A percentile compares a stretch with the other conserved stretches of the same genome.
Conservation (phyloP, 1,140 invertebrate species). For the Asobara japonica region DNA sequence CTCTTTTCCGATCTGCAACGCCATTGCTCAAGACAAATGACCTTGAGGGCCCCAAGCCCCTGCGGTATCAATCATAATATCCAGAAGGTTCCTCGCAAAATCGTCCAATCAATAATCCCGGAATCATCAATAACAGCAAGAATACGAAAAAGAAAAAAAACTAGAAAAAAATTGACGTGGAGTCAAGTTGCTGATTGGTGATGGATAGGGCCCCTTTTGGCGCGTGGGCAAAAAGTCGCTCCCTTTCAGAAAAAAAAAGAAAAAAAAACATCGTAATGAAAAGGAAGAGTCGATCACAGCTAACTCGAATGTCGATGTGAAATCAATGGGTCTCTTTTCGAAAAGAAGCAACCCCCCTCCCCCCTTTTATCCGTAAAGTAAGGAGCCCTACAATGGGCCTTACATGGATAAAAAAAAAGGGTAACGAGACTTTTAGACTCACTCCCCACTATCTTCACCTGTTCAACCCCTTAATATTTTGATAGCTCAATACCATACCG, state of each 20-base stretch:
- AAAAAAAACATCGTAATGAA: conserved; percentile 23
- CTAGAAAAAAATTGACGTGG: conserved; percentile 17
- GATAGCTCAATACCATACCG: conserved; percentile 36
- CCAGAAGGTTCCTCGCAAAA: neutral
- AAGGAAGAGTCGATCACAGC: conserved; percentile 22
- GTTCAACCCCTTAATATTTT: conserved; percentile 39
- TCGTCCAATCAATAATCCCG: neutral
- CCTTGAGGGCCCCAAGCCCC: neutral
- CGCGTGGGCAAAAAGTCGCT: conserved; percentile 29
- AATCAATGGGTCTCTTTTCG: conserved; percentile 29
- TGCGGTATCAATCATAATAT: neutral
- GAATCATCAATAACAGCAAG: conserved; percentile 15
- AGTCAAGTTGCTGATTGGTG: conserved; percentile 34
- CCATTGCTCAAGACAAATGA: no score
- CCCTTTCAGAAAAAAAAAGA: conserved; percentile 12
- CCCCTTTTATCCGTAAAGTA: conserved; percentile 25
- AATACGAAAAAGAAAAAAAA: neutral
- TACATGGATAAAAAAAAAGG: neutral
- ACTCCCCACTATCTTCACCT: conserved; percentile 27
- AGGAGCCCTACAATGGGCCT: neutral
- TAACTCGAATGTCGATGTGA: conserved; percentile 26
- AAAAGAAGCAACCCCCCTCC: conserved; percentile 29
- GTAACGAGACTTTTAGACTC: neutral
- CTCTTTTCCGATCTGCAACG: no score
- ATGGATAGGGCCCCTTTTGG: conserved; percentile 24